Conservation (phyloP, 2,888 invertebrate species). For the Callyntrura guangdongensis region DNA sequence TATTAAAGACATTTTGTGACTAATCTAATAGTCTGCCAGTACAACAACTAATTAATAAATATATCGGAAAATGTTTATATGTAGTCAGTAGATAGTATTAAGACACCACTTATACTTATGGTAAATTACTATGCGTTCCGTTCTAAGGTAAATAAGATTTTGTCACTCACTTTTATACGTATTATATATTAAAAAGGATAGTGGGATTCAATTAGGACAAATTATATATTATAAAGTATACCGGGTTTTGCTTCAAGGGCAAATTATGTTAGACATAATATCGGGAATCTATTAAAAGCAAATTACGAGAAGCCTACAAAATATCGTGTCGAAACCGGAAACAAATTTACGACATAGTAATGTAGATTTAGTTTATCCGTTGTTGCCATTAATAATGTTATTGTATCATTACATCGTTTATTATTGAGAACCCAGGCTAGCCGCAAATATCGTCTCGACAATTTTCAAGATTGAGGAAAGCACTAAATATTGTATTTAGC, state of each 20-base stretch:
- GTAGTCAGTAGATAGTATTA: neutral
- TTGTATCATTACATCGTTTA: neutral
- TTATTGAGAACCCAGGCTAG: neutral
- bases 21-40: conserved; percentile 64
- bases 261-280: no score
- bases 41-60: conserved; percentile 32
- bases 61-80: neutral
- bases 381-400: neutral
- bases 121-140: neutral
- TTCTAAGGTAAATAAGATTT: conserved; percentile 28
- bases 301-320: no score
- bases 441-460: neutral
- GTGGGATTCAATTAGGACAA: neutral
- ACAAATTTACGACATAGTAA: neutral
- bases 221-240: neutral
- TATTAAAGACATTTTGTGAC: conserved; percentile 31
- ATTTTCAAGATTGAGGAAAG: neutral
- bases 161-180: neutral
- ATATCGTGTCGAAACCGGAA: conserved; percentile 2
- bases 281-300: no score
- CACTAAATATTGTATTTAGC: neutral
- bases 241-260: no score
- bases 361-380: neutral
- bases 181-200: neutral
- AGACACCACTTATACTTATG: neutral